Evolutionary conservation across 2,113 vertebrate genomes (phyloP).

Genomic region (Microtus oregoni): DNA sequence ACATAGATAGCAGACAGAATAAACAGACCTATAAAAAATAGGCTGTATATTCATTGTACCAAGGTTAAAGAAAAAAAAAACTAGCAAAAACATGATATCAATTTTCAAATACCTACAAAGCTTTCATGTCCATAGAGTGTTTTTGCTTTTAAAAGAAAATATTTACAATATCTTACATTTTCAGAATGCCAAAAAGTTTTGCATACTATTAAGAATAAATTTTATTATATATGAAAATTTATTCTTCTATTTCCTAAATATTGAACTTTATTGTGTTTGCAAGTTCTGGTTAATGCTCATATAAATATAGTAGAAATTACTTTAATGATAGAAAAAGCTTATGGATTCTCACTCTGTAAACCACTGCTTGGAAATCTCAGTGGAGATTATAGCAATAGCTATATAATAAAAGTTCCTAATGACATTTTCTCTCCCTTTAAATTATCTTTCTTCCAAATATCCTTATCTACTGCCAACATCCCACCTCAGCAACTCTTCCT

Average conservation of each 20-base stretch:
- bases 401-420: not conserved
- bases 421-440: not conserved
- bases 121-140: not conserved
- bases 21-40: not conserved
- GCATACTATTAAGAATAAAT: not conserved
- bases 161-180: not conserved
- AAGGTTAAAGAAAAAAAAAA: not conserved
- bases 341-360: not conserved
- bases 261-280: not conserved
- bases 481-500: not conserved
- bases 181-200: not conserved
- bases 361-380: not conserved
- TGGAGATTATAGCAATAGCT: not conserved
- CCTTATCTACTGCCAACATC: not conserved
- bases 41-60: not conserved
- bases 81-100: not conserved
- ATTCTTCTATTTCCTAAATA: not conserved
- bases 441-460: not conserved
- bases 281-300: not conserved
- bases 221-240: not conserved
- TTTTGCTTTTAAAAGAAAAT: not conserved
- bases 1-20: not conserved
- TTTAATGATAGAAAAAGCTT: not conserved
- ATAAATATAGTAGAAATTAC: not conserved
- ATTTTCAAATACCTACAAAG: conserved; percentile 4